Conservation (phyloP, 2,888 invertebrate genomes). For the Drosophila setosimentum region DNA sequence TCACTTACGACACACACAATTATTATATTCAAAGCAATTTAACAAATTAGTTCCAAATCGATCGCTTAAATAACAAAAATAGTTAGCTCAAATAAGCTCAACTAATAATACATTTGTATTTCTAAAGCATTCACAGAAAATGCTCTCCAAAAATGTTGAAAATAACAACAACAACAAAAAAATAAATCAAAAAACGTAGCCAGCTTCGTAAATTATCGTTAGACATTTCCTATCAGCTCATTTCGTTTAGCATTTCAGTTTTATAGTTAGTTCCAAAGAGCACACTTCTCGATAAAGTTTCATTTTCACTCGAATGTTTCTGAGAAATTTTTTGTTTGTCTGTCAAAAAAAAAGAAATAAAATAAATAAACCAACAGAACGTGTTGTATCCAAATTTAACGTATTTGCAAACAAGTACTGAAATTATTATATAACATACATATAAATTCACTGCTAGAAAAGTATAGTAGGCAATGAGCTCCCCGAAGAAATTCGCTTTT, state of each 20-base stretch:
- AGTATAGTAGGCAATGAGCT: constrained; percentile 8
- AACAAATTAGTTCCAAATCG: not conserved
- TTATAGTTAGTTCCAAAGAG: constrained; percentile 31
- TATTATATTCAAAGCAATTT: not conserved
- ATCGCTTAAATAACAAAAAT: not conserved
- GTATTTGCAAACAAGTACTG: constrained; percentile 3
- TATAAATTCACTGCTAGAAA: not conserved
- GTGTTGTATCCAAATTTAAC: constrained; percentile 33
- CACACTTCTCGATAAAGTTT: constrained; percentile 33
- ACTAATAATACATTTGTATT: not conserved
- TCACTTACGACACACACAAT: not conserved
- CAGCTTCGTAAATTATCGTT: not conserved
- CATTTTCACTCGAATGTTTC: constrained; percentile 17
- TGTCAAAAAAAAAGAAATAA: not conserved
- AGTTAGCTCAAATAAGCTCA: not conserved
- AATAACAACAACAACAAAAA: not conserved
- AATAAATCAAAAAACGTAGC: not conserved
- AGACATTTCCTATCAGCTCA: not conserved
- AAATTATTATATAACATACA: not conserved
- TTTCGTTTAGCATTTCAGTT: constrained; percentile 23
- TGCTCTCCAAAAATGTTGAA: not conserved
- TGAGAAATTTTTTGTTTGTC: constrained; percentile 33
- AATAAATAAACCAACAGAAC: not conserved
- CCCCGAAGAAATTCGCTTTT: constrained; percentile 14
- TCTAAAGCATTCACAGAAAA: not conserved